Base-by-base conservation (phyloP, 2,888 invertebrate genomes). In the Heliconius ismenius region DNA sequence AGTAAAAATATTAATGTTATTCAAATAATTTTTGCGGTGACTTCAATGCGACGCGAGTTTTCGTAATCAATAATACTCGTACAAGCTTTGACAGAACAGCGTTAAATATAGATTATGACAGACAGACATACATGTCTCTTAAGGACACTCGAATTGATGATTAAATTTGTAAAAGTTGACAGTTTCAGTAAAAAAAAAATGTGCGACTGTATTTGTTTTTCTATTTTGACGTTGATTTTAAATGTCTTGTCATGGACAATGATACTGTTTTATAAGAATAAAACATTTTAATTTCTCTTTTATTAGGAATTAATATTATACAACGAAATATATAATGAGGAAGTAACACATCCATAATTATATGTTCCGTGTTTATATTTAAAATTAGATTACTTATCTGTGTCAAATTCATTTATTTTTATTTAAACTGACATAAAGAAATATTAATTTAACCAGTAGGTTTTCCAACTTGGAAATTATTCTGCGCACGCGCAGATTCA, bases 111-210 rank as follows among this genome's bases (percentile, higher is more conserved):
- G 76, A 83, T 82, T 80, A 78, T 81, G 79, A 84, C 84, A 82
- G 79, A 73, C 73, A 73, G 81, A 81, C 7, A 18, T 49, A 49
- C 49, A 49, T 49, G 18, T 21, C 18, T 81, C 80, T 82, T 78
- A 79, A 78, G 76, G 74, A 81, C 81, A 81, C 83, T 82, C 81
- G 81, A 81, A 78, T 81, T 81, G 82, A 83, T 83, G 83, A 84
- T 84, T 84, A 82, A 85, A 83, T 84, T 83, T 83, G 84, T 85
- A 85, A 85, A 85, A 84, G 84, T 82, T 83, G 60, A 76, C 39
- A 58, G 84, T 84, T 28, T 70, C 21, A 18, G 36, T 7, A 26
- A 65, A 18, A 60, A 68, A 13, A n/a, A 67, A 15, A 43, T 18
- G 62, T 18, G 24, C 21, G 84, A 2, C 11, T 39, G 82, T 76